Conservation (phyloP, 2,888 invertebrate species). For the Erebia epiphron region DNA sequence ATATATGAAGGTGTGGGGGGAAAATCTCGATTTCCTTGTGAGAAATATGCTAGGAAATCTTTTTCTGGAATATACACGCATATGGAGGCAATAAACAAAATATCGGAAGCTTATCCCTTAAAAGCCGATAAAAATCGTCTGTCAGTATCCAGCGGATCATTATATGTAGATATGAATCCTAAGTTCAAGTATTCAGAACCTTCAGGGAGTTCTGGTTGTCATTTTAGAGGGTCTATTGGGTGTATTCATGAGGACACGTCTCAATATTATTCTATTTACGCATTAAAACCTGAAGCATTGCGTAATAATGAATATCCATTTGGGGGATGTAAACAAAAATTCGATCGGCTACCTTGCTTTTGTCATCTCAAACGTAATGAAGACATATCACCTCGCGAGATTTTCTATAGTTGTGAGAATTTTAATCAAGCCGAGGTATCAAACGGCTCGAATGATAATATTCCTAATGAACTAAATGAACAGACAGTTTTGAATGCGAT, state of each 20-base stretch:
- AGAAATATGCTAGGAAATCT: slow-evolving; percentile 17
- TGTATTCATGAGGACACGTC: slow-evolving; percentile 55
- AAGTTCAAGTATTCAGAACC: neutral
- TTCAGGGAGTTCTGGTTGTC: slow-evolving; percentile 42
- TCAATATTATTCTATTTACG: slow-evolving; percentile 53
- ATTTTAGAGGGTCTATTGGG: slow-evolving; percentile 56
- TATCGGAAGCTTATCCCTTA: neutral
- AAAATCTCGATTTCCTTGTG: neutral
- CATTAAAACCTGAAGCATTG: slow-evolving; percentile 50
- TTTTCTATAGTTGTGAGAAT: slow-evolving; percentile 56
- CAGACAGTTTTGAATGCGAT: slow-evolving; percentile 3
- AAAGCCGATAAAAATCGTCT: slow-evolving; percentile 1
- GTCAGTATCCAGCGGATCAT: neutral
- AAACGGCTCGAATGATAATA: neutral
- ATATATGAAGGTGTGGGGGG: neutral
- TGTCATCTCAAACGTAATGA: slow-evolving; percentile 46
- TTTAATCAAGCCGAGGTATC: slow-evolving; percentile 8
- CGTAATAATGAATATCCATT: slow-evolving; percentile 54
- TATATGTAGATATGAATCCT: slow-evolving; percentile 13
- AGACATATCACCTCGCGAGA: slow-evolving; percentile 28
- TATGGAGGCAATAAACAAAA: neutral
- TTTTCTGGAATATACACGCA: slow-evolving; percentile 1
- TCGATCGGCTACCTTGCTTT: slow-evolving; percentile 57
- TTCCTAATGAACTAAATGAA: neutral
- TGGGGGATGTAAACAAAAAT: slow-evolving; percentile 52